These are phyloP conservation scores for Carabus problematicus DNA, from an alignment of 2,888 invertebrate species.

Conservation along the genomic window DNA sequence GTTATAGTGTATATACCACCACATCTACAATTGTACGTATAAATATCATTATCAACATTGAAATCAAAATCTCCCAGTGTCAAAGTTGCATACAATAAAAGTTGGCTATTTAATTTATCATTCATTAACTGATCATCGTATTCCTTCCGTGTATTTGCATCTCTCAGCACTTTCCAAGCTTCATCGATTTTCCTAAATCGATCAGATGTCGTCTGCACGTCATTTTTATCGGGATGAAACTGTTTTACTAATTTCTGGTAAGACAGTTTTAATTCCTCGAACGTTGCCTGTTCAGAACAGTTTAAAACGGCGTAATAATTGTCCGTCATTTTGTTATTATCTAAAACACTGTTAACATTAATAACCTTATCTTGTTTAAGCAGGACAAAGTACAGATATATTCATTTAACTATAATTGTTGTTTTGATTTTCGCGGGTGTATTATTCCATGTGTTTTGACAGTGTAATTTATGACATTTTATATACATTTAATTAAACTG, in stretches of 20 bases:
- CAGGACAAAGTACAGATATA: too few relatives aligned
- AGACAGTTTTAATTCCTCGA: slow-evolving; percentile 67
- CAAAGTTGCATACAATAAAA: slow-evolving; percentile 68
- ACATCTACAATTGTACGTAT: slow-evolving; percentile 72
- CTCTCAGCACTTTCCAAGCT: slow-evolving; percentile 75
- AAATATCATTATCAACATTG: slow-evolving; percentile 54
- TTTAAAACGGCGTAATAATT: slow-evolving; percentile 66
- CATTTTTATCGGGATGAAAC: slow-evolving; percentile 70
- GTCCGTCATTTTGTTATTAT: slow-evolving; percentile 39
- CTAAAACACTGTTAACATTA: not conserved
- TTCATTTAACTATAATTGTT: too few relatives aligned
- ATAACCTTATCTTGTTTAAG: not conserved
- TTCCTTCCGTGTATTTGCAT: slow-evolving; percentile 66
- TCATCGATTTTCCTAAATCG: slow-evolving; percentile 67
- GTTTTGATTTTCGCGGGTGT: not conserved
- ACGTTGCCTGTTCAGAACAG: slow-evolving; percentile 63
- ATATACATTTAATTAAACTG: slow-evolving; percentile 6
- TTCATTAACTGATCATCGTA: slow-evolving; percentile 71
- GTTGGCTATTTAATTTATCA: slow-evolving; percentile 64
- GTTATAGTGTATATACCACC: slow-evolving; percentile 68
- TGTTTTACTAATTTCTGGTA: slow-evolving; percentile 66
- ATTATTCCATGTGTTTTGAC: not conserved
- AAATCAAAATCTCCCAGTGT: slow-evolving; percentile 61
- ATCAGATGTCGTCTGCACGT: slow-evolving; percentile 50
- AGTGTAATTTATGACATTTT: too few relatives aligned